Evolutionary conservation across 1,140 invertebrate species (phyloP), one percentile per base, ranked within the genome.

Genomic region (Catajapyx aquilonaris): DNA sequence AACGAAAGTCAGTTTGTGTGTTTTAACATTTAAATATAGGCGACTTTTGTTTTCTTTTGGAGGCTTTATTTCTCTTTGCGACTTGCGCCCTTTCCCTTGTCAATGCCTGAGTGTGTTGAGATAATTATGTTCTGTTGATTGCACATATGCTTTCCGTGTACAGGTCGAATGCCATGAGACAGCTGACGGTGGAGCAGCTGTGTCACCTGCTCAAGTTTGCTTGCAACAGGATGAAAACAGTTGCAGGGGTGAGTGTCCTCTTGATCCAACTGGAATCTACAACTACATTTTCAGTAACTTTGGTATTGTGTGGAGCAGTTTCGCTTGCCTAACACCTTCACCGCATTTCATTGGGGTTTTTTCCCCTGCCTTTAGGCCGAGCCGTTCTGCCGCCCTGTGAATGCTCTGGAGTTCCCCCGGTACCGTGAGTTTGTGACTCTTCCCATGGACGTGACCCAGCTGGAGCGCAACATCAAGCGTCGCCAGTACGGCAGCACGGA

Each of bases 401-500:
- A 81, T 48, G 50, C 65, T 2, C 50, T 53, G 1, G 61, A 66
- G 31, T 73, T 81, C 45, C 71, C 71, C 1, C 71, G 73, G 36
- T 86, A 88, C 52, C 55, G 64, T 31, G 76, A 84, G 43, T 85
- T 75, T 48, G 71, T 90, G 28, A 68, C 79, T 1, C 72, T 81
- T 53, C 81, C 83, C 0, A 86, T 91, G 73, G 79, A 85, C 55
- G 64, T 93, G 17, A 60, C 61, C 3, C 62, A 66, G 5, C 56
- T 94, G 44, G 71, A 79, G 51, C 65, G 73, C 20, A 84, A 86
- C 54, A 80, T 91, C 20, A 63, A 64, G 23, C 61, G 69, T 21
- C 76, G 76, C 35, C 49, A 69, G n/a, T 94, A 88, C 55, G 76
- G 78, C n/a, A 83, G 75, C 52, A 83, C 83, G 0, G 79, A 88